Conservation (phyloP, 2,888 invertebrate species). For the Rhimphoctona megacephalus region DNA sequence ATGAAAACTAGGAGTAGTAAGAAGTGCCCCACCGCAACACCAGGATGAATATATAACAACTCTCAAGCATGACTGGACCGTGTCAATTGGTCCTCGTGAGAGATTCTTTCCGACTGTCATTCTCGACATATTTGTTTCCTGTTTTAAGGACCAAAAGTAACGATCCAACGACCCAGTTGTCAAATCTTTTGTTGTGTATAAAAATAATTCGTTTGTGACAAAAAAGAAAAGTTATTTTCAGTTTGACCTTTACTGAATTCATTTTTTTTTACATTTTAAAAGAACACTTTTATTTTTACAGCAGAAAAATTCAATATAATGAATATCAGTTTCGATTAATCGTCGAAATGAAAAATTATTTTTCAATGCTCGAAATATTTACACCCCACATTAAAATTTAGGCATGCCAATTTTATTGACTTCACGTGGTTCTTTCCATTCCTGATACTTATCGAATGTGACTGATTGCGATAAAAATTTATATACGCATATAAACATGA, state of each 20-base stretch:
- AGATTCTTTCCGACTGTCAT: slow-evolving; percentile 29
- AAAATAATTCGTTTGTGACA: slow-evolving; percentile 24
- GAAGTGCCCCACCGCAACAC: slow-evolving; percentile 4
- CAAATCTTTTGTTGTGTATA: not conserved
- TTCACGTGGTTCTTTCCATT: not conserved
- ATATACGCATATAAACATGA: not conserved
- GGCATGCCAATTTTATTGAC: not conserved
- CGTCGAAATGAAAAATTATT: not conserved
- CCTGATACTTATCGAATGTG: not conserved
- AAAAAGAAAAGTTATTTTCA: not conserved
- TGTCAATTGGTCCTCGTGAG: slow-evolving; percentile 58
- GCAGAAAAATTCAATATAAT: not conserved
- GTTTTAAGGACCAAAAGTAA: slow-evolving; percentile 28
- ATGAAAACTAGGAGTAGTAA: slow-evolving; percentile 33
- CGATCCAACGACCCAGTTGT: slow-evolving; percentile 32
- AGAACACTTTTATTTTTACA: not conserved
- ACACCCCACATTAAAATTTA: not conserved
- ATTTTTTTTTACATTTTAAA: not conserved
- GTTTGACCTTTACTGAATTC: not conserved
- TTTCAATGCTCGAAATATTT: not conserved
- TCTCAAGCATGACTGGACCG: slow-evolving; percentile 43
- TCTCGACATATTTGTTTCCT: slow-evolving; percentile 23
- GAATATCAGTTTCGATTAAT: not conserved
- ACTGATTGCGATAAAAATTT: not conserved
- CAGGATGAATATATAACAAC: slow-evolving; percentile 24